Evolutionary conservation across 2,797 vertebrate species (phyloP), one percentile per base, ranked within the genome.

Genomic region (Pangasius larnaudii): DNA sequence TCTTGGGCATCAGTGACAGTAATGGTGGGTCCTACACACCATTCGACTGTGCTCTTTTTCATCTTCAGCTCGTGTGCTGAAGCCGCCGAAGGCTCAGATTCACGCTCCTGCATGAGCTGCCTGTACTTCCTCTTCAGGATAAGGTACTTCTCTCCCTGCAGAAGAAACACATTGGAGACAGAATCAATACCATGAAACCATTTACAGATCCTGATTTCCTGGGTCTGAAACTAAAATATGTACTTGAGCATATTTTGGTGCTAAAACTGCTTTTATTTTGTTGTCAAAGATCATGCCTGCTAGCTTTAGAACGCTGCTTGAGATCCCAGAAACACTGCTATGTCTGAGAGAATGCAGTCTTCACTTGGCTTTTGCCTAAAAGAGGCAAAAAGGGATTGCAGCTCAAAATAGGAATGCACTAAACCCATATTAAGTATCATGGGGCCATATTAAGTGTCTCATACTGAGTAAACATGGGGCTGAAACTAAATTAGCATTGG

Each of bases 81-180:
- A 36, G 39, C 39, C 39, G 74, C 81, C 3, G 53, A 74, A 63
- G 63, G 10, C 39, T 91, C 90, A 33, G 14, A 2, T 3, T 92
- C 89, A 24, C 89, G 93, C 42, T 95, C 95, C 2, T 94, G 93
- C 89, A 96, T 92, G 88, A 92, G 88, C 80, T 95, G 95, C 61
- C 92, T 92, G 92, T 96, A 96, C 85, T 95, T 96, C 92, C 96
- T 97, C 92, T 96, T 96, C 4, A 96, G 93, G 69, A 96, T 87
- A 1, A 97, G 94, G 88, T 94, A 95, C 89, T 96, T 96, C 93
- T 96, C 96, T 0, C 95, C 95, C 96, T 96, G 19, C 46, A 39
- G 11, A 85, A 27, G 7, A 36, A 53, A 51, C 10, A 30, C n/a
- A 36, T n/a, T 30, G 67, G 42, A 51, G 18, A 67, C 61, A 24